Base-by-base conservation (phyloP, 2,113 vertebrate genomes). In the Odontophorus gujanensis region DNA sequence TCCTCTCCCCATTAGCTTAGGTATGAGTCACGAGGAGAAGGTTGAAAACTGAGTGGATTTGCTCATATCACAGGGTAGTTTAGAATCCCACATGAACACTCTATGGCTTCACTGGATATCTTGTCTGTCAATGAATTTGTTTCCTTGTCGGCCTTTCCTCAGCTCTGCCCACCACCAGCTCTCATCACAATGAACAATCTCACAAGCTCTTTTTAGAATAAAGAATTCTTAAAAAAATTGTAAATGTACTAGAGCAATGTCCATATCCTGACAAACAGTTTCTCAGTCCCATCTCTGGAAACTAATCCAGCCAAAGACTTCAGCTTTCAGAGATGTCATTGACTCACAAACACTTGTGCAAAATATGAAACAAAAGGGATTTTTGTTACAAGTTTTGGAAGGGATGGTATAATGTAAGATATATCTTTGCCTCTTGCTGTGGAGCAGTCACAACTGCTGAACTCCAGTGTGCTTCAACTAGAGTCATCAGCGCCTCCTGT, bases 401-500 rank as follows among this genome's bases (percentile, higher is more conserved):
- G 16, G 11, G 5, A 43, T 73, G 7, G 13, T 16, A 92, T 66
- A 69, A 51, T 59, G 59, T 66, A n/a, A 68, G 30, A 16, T 81
- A 0, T 22, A 38, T 51, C 6, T 65, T 38, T 65, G 4, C 18
- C 18, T 55, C 0, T 1, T 42, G 8, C 25, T 42, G 10, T 1
- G 2, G 21, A 61, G 17, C 19, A 66, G 16, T 9, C 4, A 25
- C 12, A 71, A 13, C 11, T 59, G 11, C 28, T 71, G 40, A 40
- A 53, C 17, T 2, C 5, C 21, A 1, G 40, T 43, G 6, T 43
- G 30, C 14, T 18, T 71, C 25, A 83, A 5, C 10, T 69, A 59
- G 65, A 40, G 45, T 71, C 32, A 67, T 5, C 28, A 40, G 20
- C 0, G 3, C 7, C n/a, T 71, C 14, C 7, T 42, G 6, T 6